phyloP scores from a whole-genome alignment of 1,140 invertebrate species.

The Drosophila athabasca region DNA sequence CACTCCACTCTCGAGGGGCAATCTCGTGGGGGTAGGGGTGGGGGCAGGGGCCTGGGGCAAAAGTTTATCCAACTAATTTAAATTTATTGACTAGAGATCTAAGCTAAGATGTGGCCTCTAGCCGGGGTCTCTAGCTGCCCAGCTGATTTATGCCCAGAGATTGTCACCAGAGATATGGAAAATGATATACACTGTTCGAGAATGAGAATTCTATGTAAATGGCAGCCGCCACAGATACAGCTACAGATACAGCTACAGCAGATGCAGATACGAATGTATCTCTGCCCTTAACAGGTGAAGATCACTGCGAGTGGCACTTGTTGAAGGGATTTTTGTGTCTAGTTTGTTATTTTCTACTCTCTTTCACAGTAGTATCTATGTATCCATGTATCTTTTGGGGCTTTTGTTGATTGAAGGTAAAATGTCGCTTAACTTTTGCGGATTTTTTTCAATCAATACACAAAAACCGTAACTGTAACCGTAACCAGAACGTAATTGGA shows the following conservation, averaged over 20 bases:
- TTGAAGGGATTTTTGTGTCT: slow-evolving; percentile 46
- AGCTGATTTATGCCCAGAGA: slow-evolving; percentile 66
- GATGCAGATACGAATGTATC: slow-evolving; percentile 19
- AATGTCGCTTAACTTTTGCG: slow-evolving; percentile 9
- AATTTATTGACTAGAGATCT: slow-evolving; percentile 74
- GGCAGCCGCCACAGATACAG: slow-evolving; percentile 34
- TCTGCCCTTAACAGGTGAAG: slow-evolving; percentile 38
- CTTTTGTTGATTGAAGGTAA: slow-evolving; percentile 9
- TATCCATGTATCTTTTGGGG: background rate
- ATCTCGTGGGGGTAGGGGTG: no score
- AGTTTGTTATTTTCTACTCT: no score
- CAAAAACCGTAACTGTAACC: background rate
- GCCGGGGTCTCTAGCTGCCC: no score
- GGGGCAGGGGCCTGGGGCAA: slow-evolving; percentile 28
- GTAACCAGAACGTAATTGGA: slow-evolving; percentile 66
- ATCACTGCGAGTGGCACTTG: slow-evolving; percentile 42
- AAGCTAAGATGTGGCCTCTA: slow-evolving; percentile 41
- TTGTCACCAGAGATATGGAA: slow-evolving; percentile 64
- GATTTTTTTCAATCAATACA: slow-evolving; percentile 34
- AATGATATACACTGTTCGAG: slow-evolving; percentile 45
- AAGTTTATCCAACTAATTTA: slow-evolving; percentile 70
- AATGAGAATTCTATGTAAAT: slow-evolving; percentile 69
- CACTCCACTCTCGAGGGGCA: background rate
- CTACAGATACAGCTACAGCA: slow-evolving; percentile 21
- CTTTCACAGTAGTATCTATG: no score